These are phyloP conservation scores for Cloeon dipterum DNA, from an alignment of 2,888 invertebrate genomes.

Conservation along the genomic window DNA sequence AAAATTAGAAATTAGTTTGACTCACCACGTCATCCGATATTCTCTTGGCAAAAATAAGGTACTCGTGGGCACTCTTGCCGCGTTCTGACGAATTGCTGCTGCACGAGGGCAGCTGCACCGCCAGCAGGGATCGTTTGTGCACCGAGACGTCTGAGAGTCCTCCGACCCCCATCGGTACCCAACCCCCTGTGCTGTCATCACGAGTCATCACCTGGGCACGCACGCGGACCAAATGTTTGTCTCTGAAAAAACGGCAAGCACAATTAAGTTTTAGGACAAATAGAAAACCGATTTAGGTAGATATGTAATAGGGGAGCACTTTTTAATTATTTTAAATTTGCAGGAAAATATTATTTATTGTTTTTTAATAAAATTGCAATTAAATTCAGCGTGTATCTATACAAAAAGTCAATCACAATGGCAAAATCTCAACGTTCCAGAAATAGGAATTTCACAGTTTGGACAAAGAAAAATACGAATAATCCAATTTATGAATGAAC, in stretches of 20 bases:
- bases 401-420: no score
- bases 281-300: no score
- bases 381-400: no score
- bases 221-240: constrained; percentile 80
- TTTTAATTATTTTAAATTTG: no score
- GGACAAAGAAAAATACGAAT: neutral
- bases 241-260: constrained; percentile 32
- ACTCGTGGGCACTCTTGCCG: constrained; percentile 50
- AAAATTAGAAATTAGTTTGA: no score
- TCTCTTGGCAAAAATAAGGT: constrained; percentile 78
- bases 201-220: constrained; percentile 98
- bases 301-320: no score
- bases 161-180: constrained; percentile 85
- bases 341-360: no score
- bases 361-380: no score
- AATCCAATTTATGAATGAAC: no score
- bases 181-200: constrained; percentile 91
- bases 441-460: no score
- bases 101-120: constrained; percentile 12
- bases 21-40: constrained; percentile 81
- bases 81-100: constrained; percentile 10
- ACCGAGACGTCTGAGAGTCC: constrained; percentile 86
- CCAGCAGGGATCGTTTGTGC: constrained; percentile 40
- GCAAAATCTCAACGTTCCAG: no score
- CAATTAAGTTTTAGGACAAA: no score